These are phyloP conservation scores for Scaeva pyrastri DNA, from an alignment of 2,888 invertebrate species.

Conservation along the genomic window DNA sequence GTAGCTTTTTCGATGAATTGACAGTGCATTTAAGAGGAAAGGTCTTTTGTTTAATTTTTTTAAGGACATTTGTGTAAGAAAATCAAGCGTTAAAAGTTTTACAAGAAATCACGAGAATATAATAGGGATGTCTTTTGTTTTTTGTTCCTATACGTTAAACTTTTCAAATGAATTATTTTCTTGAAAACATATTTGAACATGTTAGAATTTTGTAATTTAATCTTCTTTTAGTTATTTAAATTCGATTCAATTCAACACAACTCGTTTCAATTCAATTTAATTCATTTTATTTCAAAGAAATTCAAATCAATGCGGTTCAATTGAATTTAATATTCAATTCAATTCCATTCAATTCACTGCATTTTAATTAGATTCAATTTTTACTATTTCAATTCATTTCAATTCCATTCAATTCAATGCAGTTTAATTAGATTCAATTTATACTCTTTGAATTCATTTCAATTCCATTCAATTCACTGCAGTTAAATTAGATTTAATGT, in stretches of 20 bases:
- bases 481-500: background rate
- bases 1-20: background rate
- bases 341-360: too few species aligned
- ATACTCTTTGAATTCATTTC: too few species aligned
- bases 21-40: constrained; percentile 10
- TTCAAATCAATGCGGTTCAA: too few species aligned
- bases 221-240: too few species aligned
- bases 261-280: too few species aligned
- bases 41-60: background rate
- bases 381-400: too few species aligned
- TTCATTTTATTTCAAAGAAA: too few species aligned
- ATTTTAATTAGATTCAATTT: too few species aligned
- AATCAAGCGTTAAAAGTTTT: background rate
- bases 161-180: background rate
- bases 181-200: too few species aligned
- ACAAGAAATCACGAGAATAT: background rate
- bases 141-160: background rate
- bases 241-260: too few species aligned
- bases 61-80: background rate
- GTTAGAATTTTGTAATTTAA: too few species aligned
- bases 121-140: background rate
- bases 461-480: background rate
- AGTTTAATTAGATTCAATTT: background rate
- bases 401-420: background rate
- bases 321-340: too few species aligned